These are phyloP conservation scores for Gulo gulo DNA, from an alignment of 2,113 vertebrate genomes.

Conservation along the genomic window DNA sequence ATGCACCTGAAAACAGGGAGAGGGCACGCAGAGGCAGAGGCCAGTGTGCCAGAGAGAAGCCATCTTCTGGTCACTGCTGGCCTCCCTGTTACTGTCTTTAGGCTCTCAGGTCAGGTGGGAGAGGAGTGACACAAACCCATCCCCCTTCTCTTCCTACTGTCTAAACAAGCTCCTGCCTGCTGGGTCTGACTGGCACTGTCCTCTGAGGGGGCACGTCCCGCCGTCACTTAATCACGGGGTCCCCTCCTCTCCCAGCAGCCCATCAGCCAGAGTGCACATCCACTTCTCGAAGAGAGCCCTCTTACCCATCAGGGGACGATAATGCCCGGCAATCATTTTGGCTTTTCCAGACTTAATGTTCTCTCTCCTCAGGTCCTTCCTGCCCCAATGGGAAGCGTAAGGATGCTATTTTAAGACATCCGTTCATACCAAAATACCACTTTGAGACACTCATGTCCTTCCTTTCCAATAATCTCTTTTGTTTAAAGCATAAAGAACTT, in stretches of 20 bases:
- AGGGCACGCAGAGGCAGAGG: neutral
- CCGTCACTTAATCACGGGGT: neutral
- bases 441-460: conserved; percentile 32
- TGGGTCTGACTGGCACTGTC: neutral
- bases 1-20: neutral
- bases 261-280: neutral
- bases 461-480: conserved; percentile 63
- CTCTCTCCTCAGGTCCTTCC: conserved; percentile 41
- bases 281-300: neutral
- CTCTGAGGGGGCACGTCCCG: neutral
- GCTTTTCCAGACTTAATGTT: conserved; percentile 62
- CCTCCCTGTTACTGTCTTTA: neutral
- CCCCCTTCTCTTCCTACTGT: neutral
- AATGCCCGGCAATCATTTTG: conserved; percentile 48
- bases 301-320: conserved; percentile 50
- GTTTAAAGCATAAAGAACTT: conserved; percentile 47
- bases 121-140: neutral
- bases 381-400: neutral
- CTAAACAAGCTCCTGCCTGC: neutral
- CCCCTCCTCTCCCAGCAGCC: neutral
- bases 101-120: neutral
- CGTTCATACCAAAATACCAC: conserved; percentile 62
- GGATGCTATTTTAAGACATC: conserved; percentile 68
- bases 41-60: fast-evolving
- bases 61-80: neutral